phyloP scores from a whole-genome alignment of 2,113 vertebrate species.

The Coptodon bakossiorum region DNA sequence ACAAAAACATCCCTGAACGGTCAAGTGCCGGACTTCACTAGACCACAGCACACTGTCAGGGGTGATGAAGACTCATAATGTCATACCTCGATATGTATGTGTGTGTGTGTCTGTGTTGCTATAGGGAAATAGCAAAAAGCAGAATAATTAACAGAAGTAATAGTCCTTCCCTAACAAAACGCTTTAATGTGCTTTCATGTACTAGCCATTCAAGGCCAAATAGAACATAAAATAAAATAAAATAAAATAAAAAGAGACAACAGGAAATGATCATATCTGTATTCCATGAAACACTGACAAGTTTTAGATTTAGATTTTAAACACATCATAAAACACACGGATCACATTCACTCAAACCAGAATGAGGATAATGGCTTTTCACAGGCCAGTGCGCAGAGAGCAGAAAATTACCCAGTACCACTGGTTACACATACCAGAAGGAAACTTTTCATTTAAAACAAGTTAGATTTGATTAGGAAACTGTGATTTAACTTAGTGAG shows the following conservation, averaged over 20 bases:
- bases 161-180: background rate
- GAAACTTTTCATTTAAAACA: background rate
- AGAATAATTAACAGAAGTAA: background rate
- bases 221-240: background rate
- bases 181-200: background rate
- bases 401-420: background rate
- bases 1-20: accelerated
- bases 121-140: background rate
- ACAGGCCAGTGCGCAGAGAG: background rate
- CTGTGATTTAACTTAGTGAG: background rate
- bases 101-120: accelerated
- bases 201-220: background rate
- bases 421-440: background rate
- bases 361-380: background rate
- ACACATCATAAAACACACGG: background rate
- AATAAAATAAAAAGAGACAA: background rate
- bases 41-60: background rate
- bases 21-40: accelerated
- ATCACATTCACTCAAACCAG: background rate
- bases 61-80: background rate
- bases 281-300: background rate
- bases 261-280: background rate
- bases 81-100: accelerated
- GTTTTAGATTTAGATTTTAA: background rate
- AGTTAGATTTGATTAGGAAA: background rate